Percentiles rank a stretch among this genome's conserved stretches.
These are phyloP conservation scores for Seira musarum DNA, from an alignment of 2,888 invertebrate genomes.

Conservation along the genomic window DNA sequence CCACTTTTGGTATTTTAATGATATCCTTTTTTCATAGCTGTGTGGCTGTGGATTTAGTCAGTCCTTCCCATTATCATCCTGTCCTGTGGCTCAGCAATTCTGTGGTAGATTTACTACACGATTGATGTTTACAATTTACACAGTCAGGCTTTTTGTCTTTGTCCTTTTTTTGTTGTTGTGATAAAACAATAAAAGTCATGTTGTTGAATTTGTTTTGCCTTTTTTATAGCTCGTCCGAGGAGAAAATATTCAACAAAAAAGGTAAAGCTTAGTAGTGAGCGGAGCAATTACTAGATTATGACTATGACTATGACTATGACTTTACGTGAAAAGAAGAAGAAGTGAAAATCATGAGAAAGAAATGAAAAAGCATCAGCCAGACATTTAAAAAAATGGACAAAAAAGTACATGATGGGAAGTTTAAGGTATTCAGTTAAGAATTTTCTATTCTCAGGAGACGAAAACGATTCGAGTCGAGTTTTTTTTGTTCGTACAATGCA, in stretches of 20 bases:
- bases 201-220: slow-evolving; percentile 13
- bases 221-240: slow-evolving; percentile 5
- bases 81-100: neutral
- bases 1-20: slow-evolving; percentile 8
- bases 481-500: no score
- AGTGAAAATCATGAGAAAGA: neutral
- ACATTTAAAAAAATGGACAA: slow-evolving; percentile 15
- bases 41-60: neutral
- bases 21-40: neutral
- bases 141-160: neutral
- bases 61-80: neutral
- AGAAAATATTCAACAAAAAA: slow-evolving; percentile 9
- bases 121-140: neutral
- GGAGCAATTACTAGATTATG: neutral
- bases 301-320: no score
- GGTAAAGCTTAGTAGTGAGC: neutral
- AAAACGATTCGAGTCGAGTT: no score
- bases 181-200: slow-evolving; percentile 13
- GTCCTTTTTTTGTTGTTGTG: neutral
- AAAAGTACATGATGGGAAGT: neutral
- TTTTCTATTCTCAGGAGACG: no score
- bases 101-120: neutral
- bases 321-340: no score
- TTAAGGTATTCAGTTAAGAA: no score
- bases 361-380: neutral